Evolutionary conservation across 2,888 invertebrate genomes (phyloP), one percentile per base, ranked within the genome.

Genomic region (Xiphydria camelus): DNA sequence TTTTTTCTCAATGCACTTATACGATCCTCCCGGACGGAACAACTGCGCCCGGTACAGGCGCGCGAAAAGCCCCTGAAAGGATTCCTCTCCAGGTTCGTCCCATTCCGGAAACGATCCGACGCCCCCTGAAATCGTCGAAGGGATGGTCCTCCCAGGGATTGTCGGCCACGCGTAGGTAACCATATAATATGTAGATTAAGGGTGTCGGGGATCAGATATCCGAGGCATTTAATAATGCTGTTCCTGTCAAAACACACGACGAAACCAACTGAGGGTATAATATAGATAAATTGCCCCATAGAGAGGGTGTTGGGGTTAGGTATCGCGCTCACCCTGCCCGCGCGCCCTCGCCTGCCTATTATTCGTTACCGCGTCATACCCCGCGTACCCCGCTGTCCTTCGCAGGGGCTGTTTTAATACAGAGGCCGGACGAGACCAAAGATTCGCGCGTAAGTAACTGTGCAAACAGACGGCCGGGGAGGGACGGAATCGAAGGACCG

Each of bases 111-210:
- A n/a, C n/a, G n/a, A n/a, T n/a, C n/a, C n/a, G n/a, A n/a, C n/a
- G n/a, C n/a, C n/a, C n/a, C n/a, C n/a, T n/a, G n/a, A n/a, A n/a
- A n/a, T n/a, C n/a, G n/a, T n/a, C n/a, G n/a, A 29, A 29, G 57
- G 58, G 55, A 51, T 41, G 49, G 48, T 46, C 50, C 42, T 51
- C 49, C 41, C 37, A 49, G 42, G 51, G 59, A 59, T 58, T 57
- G 58, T 49, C 57, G 62, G 61, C 57, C 62, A 63, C 60, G 64
- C 67, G 66, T 66, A 64, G 61, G 60, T 68, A 63, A 69, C 66
- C 67, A 66, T 64, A 66, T 70, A 73, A 73, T 75, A 75, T 75
- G 73, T 68, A 75, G 71, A 75, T 75, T 72, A 72, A 66, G 73
- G 70, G 73, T 70, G 71, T 70, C 59, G 63, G 61, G 63, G 64